phyloP scores from a whole-genome alignment of 2,888 invertebrate species.

The Camptogramma bilineatum region DNA sequence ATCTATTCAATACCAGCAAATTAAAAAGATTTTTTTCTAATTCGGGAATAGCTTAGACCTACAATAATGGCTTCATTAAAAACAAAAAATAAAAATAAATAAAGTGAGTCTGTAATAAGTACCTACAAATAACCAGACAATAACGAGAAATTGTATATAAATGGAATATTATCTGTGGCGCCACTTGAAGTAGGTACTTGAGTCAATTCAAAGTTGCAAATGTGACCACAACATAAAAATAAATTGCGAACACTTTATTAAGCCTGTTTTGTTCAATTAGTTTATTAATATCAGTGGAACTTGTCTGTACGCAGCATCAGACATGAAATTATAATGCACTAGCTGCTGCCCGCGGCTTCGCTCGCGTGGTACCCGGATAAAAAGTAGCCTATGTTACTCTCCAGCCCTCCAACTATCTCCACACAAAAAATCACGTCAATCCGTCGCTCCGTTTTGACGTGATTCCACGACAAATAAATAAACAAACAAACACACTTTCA shows the following conservation, averaged over 20 bases:
- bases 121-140: constrained; percentile 19
- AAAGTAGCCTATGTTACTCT: no score
- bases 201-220: constrained; percentile 13
- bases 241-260: constrained; percentile 15
- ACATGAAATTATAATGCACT: neutral
- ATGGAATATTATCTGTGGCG: constrained; percentile 27
- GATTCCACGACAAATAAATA: no score
- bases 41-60: no score
- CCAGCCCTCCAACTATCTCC: no score
- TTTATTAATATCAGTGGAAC: constrained; percentile 4
- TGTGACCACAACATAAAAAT: constrained; percentile 18
- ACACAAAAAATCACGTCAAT: no score
- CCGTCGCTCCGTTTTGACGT: no score
- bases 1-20: no score
- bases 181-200: constrained; percentile 13
- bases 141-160: constrained; percentile 18
- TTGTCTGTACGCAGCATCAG: neutral
- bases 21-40: no score
- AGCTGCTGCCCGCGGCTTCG: no score
- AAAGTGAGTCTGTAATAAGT: neutral
- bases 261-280: constrained; percentile 6
- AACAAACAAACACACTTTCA: no score
- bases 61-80: neutral
- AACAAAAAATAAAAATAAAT: neutral
- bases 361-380: no score